phyloP scores from a whole-genome alignment of 2,888 invertebrate genomes.

The Nomada lathburiana region DNA sequence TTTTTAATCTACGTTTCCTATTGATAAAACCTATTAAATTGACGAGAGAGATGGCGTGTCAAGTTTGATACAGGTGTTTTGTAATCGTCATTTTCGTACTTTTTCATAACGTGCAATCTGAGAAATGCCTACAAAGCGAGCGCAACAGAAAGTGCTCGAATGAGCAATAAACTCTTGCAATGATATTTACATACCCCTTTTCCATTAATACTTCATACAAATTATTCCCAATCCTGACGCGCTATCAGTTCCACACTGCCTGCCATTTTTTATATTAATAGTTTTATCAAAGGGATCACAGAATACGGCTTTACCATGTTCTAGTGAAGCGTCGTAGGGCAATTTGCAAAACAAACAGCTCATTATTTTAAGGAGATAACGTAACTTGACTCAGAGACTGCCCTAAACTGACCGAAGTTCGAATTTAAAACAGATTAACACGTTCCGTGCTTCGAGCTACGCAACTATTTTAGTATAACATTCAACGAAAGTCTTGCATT shows the following conservation, averaged over 20 bases:
- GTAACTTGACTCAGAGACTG: background rate
- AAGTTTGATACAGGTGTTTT: background rate
- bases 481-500: background rate
- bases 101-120: background rate
- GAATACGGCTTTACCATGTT: background rate
- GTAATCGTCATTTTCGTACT: background rate
- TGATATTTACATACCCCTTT: background rate
- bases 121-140: constrained; percentile 35
- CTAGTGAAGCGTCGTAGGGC: background rate
- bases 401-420: background rate
- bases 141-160: background rate
- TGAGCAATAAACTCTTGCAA: background rate
- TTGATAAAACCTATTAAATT: background rate
- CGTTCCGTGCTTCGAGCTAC: background rate
- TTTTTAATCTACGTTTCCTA: background rate
- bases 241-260: too few species aligned
- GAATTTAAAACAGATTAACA: background rate
- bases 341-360: background rate
- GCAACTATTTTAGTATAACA: background rate
- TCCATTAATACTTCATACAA: too few species aligned
- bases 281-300: background rate
- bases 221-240: too few species aligned
- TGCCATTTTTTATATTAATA: background rate
- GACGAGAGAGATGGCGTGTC: too few species aligned
- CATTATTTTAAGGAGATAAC: too few species aligned